Percentiles rank a stretch among this genome's conserved stretches.
Evolutionary conservation across 2,113 vertebrate species (phyloP).

Genomic region (Murina feae): DNA sequence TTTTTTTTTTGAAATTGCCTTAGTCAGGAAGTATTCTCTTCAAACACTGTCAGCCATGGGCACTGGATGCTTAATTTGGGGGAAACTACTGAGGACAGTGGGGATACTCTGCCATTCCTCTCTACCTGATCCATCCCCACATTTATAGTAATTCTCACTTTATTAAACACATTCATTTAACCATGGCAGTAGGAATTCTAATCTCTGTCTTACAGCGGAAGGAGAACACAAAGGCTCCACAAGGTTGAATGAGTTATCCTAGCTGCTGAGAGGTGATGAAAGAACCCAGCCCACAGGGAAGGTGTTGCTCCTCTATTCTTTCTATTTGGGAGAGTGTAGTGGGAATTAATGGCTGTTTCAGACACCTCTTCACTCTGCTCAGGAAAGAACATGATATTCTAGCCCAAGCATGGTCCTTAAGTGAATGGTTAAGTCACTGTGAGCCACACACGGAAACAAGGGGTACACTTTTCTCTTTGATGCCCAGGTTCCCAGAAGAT

Average conservation of each 20-base stretch:
- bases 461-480: not conserved
- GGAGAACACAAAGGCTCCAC: not conserved
- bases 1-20: conserved; percentile 49
- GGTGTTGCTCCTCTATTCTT: not conserved
- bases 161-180: not conserved
- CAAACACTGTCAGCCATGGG: not conserved
- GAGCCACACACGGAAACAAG: not conserved
- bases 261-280: not conserved
- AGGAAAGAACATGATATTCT: not conserved
- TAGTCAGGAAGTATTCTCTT: conserved; percentile 13
- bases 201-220: not conserved
- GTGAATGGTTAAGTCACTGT: not conserved
- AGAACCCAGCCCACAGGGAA: not conserved
- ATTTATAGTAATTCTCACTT: not conserved
- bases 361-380: rapidly evolving
- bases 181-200: not conserved
- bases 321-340: not conserved
- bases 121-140: not conserved
- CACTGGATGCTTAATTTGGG: not conserved
- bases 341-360: not conserved
- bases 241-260: not conserved
- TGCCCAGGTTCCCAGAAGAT: not conserved
- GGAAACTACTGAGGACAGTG: not conserved
- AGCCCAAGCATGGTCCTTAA: not conserved
- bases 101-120: not conserved